Conservation (phyloP, 37 sponge, comb jelly and placozoan species). For the Cladorhizidae sp. region DNA sequence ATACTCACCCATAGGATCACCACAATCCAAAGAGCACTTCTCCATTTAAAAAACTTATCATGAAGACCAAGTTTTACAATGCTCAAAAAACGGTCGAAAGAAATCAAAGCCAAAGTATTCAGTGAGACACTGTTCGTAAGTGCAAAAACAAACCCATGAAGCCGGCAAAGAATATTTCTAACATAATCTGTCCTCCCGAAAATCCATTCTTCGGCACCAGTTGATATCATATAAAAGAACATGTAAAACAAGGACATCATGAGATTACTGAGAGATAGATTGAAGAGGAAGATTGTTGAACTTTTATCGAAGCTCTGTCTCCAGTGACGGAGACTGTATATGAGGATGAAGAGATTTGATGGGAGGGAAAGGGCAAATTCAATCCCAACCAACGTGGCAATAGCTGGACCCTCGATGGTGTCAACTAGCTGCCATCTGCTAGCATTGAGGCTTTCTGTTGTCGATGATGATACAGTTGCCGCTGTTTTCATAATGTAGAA, state of each 20-base stretch:
- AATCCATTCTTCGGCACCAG: slow-evolving; percentile 42
- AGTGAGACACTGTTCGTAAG: not conserved
- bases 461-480: too few relatives aligned
- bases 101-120: slow-evolving; percentile 24
- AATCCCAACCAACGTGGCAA: not conserved
- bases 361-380: slow-evolving; percentile 4
- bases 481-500: too few relatives aligned
- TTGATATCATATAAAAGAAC: slow-evolving; percentile 11
- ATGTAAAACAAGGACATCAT: slow-evolving; percentile 19
- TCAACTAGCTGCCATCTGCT: slow-evolving; percentile 5
- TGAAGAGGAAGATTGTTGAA: slow-evolving; percentile 29
- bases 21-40: slow-evolving; percentile 11
- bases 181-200: slow-evolving; percentile 2
- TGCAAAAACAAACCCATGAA: slow-evolving; percentile 14
- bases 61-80: slow-evolving; percentile 35
- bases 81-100: slow-evolving; percentile 31
- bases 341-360: slow-evolving; percentile 4
- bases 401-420: not conserved
- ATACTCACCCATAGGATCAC: slow-evolving; percentile 21
- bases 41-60: slow-evolving; percentile 11
- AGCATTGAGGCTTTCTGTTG: too few relatives aligned
- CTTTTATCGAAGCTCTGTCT: not conserved
- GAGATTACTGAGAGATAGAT: slow-evolving; percentile 20
- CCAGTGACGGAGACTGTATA: not conserved
- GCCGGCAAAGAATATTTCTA: slow-evolving; percentile 3